phyloP scores from a whole-genome alignment of 1,140 invertebrate genomes.

The Lasioglossum albipes region DNA sequence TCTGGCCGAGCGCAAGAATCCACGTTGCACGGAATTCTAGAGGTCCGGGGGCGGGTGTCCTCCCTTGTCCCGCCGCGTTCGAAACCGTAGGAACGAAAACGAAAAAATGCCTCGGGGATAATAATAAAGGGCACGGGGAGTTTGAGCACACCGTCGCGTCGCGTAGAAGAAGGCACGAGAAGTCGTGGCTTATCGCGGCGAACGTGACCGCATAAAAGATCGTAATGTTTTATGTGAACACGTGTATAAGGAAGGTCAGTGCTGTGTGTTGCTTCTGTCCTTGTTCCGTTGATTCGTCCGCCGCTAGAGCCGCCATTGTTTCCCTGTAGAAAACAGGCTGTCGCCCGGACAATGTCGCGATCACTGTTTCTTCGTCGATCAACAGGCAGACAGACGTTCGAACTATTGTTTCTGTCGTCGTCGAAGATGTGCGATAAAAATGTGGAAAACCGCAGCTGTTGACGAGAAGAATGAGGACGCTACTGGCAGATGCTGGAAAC shows the following conservation, averaged over 20 bases:
- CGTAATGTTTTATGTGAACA: constrained; percentile 73
- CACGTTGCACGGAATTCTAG: constrained; percentile 43
- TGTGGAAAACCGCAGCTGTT: no score
- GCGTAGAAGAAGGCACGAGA: constrained; percentile 43
- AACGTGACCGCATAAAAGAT: constrained; percentile 65
- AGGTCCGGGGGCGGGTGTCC: constrained; percentile 20
- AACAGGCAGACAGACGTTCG: background rate
- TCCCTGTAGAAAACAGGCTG: constrained; percentile 3
- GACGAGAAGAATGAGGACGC: no score
- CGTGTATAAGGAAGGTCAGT: constrained; percentile 73
- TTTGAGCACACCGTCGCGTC: background rate
- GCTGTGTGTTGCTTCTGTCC: constrained; percentile 63
- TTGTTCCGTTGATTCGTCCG: constrained; percentile 39
- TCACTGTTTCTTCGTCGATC: constrained; percentile 45
- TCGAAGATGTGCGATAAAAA: no score
- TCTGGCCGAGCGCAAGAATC: constrained; percentile 35
- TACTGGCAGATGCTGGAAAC: no score
- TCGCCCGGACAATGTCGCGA: constrained; percentile 33
- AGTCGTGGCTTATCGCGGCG: constrained; percentile 62
- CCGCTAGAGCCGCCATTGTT: constrained; percentile 27
- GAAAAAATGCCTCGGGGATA: background rate
- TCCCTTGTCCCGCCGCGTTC: background rate
- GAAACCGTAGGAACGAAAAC: constrained; percentile 35
- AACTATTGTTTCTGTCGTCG: no score
- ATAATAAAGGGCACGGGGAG: constrained; percentile 36